phyloP scores from a whole-genome alignment of 1,140 invertebrate species.

The Tetranychus urticae region DNA sequence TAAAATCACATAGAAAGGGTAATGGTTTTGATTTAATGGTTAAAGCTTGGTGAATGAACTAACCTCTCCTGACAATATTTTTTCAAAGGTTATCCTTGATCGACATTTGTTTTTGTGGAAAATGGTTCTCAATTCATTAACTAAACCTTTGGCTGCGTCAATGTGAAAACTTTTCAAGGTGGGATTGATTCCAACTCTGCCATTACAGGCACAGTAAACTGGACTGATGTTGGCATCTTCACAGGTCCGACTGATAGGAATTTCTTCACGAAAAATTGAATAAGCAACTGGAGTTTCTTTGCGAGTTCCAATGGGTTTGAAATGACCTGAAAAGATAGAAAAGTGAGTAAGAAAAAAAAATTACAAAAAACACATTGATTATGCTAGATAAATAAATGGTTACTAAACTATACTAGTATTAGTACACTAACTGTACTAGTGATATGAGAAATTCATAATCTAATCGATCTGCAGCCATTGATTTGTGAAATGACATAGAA shows the following conservation, averaged over 20 bases:
- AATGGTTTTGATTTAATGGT: neutral
- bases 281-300: neutral
- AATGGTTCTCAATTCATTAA: neutral
- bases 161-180: neutral
- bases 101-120: neutral
- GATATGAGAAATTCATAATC: too few relatives aligned
- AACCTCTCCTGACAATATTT: neutral
- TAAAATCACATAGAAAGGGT: neutral
- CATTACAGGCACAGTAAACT: conserved; percentile 7
- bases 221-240: neutral
- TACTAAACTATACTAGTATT: too few relatives aligned
- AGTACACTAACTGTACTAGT: too few relatives aligned
- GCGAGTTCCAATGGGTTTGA: neutral
- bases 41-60: neutral
- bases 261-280: conserved; percentile 1
- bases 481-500: too few relatives aligned
- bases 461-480: too few relatives aligned
- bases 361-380: too few relatives aligned
- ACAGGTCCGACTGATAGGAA: conserved; percentile 4
- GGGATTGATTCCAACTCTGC: neutral
- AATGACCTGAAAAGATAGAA: neutral
- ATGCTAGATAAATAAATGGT: too few relatives aligned
- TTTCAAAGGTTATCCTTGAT: neutral
- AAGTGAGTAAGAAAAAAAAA: too few relatives aligned
- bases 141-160: neutral